These are phyloP conservation scores for Mnemiopsis leidyi DNA, from an alignment of 37 sponge, comb jelly and placozoan genomes.

Conservation along the genomic window DNA sequence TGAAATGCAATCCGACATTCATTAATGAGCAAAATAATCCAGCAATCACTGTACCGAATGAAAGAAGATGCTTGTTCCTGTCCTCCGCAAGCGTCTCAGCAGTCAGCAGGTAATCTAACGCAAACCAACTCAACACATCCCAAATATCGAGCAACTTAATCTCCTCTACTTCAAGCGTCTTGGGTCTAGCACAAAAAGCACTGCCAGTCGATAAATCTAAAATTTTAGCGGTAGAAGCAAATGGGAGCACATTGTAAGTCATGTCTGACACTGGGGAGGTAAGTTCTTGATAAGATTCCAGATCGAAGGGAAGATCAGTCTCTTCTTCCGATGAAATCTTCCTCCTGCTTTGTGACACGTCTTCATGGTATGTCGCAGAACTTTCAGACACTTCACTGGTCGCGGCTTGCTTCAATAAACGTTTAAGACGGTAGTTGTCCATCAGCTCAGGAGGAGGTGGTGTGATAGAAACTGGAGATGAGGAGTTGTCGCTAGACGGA, in stretches of 20 bases:
- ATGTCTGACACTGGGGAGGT: constrained; percentile 2
- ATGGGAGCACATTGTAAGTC: background rate
- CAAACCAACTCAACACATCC: constrained; percentile 53
- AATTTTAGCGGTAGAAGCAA: background rate
- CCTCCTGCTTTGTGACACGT: too few species aligned
- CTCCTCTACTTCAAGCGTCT: background rate
- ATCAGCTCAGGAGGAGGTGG: background rate
- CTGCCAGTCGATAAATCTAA: background rate
- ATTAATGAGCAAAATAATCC: too few species aligned
- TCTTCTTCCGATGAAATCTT: too few species aligned
- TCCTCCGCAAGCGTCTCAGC: constrained; percentile 24
- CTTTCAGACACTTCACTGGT: too few species aligned
- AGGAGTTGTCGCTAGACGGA: background rate
- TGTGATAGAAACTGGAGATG: background rate
- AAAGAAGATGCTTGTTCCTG: background rate
- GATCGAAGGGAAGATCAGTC: background rate
- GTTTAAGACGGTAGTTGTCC: too few species aligned
- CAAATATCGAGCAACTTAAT: constrained; percentile 21
- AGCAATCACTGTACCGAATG: background rate
- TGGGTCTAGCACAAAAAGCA: background rate
- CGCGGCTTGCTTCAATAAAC: too few species aligned
- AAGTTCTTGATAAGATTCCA: background rate
- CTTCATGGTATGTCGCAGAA: too few species aligned
- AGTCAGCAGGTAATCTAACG: background rate
- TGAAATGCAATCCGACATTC: too few species aligned